Evolutionary conservation across 2,113 vertebrate species (phyloP), one percentile per base, ranked within the genome.

Genomic region (Rhabdornis inornatus): DNA sequence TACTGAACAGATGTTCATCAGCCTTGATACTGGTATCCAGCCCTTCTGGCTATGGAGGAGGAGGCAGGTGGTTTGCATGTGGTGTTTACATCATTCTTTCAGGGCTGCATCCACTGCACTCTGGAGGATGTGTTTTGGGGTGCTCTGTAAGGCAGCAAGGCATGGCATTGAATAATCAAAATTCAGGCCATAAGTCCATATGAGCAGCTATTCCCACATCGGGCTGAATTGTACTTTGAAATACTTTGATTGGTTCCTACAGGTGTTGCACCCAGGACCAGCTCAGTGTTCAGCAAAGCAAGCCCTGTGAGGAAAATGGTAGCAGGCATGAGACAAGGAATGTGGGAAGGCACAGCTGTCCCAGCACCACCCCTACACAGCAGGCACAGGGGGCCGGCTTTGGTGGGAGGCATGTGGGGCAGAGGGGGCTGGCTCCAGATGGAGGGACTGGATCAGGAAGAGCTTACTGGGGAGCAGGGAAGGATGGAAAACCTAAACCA

Each of bases 331-430:
- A 31, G 64, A 56, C 11, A 30, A 23, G 4, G 44, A 57, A 16
- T 1, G 0, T 10, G 10, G 47, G 39, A 66, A 79, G 35, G 15
- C 57, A 30, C 44, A 83, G 52, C 49, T 0, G 0, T 33, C 13
- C 42, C 57, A 64, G 17, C 13, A 7, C 6, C 13, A 23, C 25
- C 30, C 8, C 33, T 21, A 1, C 8, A 5, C 0, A 3, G 8
- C 22, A 75, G n/a, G 24, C 35, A 79, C 27, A 59, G 49, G 47
- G 49, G 47, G 8, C 2, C 50, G 66, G 42, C 30, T 55, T 21
- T 50, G 44, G 17, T 30, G 44, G 35, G 35, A 55, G 24, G 14
- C 7, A 5, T 11, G 56, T 0, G 5, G 19, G 16, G 23, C 55
- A 55, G 18, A 4, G 23, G 20, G 15, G 39, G 5, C 28, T 44